phyloP scores from a whole-genome alignment of 2,113 vertebrate genomes.

The Thymallus thymallus region DNA sequence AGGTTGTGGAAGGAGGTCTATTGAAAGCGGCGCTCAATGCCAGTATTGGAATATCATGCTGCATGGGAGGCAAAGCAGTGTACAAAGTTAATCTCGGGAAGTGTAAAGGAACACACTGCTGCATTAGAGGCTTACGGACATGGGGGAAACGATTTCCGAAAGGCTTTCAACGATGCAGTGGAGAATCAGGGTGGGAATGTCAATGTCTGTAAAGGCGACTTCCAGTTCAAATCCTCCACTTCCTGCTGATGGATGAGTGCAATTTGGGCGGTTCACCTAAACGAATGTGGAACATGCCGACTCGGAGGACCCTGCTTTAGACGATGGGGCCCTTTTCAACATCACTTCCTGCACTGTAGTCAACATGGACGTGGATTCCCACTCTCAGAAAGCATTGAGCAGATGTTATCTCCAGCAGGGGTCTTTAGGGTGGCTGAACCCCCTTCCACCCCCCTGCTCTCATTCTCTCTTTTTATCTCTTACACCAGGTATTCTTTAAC shows the following conservation, averaged over 20 bases:
- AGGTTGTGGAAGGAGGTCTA: constrained; percentile 35
- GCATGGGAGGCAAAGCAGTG: constrained; percentile 12
- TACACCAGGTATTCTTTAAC: constrained; percentile 28
- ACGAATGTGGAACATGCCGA: rapidly evolving
- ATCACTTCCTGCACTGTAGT: constrained; percentile 62
- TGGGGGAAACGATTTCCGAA: rapidly evolving
- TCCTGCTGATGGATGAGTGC: constrained; percentile 64
- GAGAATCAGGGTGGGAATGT: constrained; percentile 32
- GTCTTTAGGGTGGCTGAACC: constrained; percentile 54
- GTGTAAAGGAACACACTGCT: constrained; percentile 28
- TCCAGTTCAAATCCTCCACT: constrained; percentile 69
- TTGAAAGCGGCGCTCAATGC: constrained; percentile 39
- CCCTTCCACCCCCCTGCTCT: too few relatives aligned
- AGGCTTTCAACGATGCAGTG: constrained; percentile 16
- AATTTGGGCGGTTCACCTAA: constrained; percentile 52
- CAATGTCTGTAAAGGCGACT: constrained; percentile 40
- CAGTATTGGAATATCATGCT: not conserved
- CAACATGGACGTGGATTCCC: constrained; percentile 33
- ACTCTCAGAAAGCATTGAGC: not conserved
- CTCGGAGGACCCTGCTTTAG: rapidly evolving
- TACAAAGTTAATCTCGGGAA: constrained; percentile 22
- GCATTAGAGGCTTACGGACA: constrained; percentile 41
- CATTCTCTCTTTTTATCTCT: constrained; percentile 10
- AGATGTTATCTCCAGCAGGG: constrained; percentile 64
- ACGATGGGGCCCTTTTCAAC: constrained; percentile 14